Percentiles rank a stretch among this genome's conserved stretches.
Evolutionary conservation across 2,888 invertebrate genomes (phyloP).

Genomic region (Scelioninae gen. 1): DNA sequence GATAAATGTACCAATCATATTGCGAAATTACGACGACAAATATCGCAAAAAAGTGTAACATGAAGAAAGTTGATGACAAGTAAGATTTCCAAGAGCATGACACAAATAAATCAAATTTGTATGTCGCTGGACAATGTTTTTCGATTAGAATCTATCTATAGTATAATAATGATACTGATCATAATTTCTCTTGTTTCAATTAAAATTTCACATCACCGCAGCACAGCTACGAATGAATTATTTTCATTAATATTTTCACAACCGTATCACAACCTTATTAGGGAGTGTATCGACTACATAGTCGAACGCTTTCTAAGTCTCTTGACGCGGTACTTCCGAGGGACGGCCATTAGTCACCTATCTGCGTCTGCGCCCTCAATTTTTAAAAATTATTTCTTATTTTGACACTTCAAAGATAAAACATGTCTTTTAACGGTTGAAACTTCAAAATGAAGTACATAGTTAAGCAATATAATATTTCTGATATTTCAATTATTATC

Average conservation of each 20-base stretch:
- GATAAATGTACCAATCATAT: not conserved
- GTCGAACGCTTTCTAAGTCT: conserved; percentile 72
- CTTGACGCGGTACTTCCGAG: conserved; percentile 61
- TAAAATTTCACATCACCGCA: conserved; percentile 79
- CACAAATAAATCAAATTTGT: conserved; percentile 12
- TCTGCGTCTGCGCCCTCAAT: conserved; percentile 63
- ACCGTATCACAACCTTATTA: conserved; percentile 85
- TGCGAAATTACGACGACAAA: conserved; percentile 26
- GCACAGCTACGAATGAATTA: conserved; percentile 53
- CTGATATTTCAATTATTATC: too few species aligned
- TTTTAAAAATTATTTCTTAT: conserved; percentile 39
- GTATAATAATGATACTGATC: conserved; percentile 57
- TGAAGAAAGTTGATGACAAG: conserved; percentile 20
- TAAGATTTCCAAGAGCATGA: conserved; percentile 44
- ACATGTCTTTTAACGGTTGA: conserved; percentile 5
- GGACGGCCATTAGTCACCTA: conserved; percentile 54
- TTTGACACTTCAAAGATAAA: conserved; percentile 50
- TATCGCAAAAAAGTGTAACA: conserved; percentile 16
- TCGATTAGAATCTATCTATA: conserved; percentile 49
- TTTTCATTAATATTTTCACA: conserved; percentile 77
- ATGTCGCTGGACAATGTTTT: conserved; percentile 48
- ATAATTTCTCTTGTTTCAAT: conserved; percentile 60
- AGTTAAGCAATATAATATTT: too few species aligned
- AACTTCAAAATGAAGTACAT: too few species aligned
- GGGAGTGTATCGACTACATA: conserved; percentile 79